Base-by-base conservation (phyloP, 2,888 invertebrate species). In the Microchrysa polita region DNA sequence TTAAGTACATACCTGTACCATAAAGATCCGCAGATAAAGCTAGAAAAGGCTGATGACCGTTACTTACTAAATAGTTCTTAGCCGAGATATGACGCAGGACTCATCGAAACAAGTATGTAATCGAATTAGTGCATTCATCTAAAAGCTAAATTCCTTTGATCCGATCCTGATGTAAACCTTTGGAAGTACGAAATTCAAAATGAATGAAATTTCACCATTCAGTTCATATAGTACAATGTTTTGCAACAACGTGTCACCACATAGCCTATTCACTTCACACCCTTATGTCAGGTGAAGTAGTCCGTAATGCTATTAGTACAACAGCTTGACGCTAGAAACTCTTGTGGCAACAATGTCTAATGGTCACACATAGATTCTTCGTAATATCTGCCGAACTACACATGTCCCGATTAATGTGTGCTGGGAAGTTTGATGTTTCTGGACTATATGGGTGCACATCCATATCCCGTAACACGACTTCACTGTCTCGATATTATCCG, bases 301-400 rank as follows among this genome's bases (percentile, higher is more conserved):
- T 69, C 57, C 57, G 72, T 72, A 60, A 72, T 60, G 59, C 44
- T 60, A 72, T 72, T 72, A 44, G 44, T 34, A 60, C 42, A 72
- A 72, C 72, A 48, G 48, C 48, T 48, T 60, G 23, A 52, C 34
- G 53, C 60, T 18, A 48, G 72, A 27, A 48, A 52, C 55, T 53
- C 53, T 63, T 53, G 48, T 22, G 55, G 72, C 72, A 73, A 73
- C 72, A 73, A 53, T 52, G 63, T 63, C 52, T 53, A 40, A 48
- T 59, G 60, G 44, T 60, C 27, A 60, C 52, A 48, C 40, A 71
- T 59, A 57, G 57, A 71, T 34, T 59, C 59, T 59, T 42, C 12
- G 42, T 57, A 42, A 23, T 59, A 14, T 42, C 18, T 2, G 12
- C 52, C 1, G 59, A 2, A 52, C 48, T 65, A 65, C 20, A 34